These are phyloP conservation scores for Myotis myotis DNA, from an alignment of 2,797 vertebrate genomes.

Conservation along the genomic window DNA sequence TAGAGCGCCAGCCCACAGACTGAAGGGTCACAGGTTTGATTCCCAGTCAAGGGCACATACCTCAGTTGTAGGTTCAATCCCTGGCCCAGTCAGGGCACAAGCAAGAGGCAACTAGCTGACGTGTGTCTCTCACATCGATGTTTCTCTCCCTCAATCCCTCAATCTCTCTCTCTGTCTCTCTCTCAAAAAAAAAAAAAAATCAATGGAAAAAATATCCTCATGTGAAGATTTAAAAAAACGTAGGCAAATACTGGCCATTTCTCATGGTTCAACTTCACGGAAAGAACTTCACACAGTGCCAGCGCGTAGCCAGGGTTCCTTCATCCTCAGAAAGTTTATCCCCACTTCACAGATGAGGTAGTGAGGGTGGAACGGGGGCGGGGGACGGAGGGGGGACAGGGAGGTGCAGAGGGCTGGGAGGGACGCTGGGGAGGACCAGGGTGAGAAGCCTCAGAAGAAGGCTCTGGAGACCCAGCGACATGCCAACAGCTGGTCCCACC, in stretches of 20 bases:
- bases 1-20: too few relatives aligned
- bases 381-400: too few relatives aligned
- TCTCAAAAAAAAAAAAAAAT: too few relatives aligned
- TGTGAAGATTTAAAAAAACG: not conserved
- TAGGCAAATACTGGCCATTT: not conserved
- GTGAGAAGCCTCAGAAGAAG: not conserved
- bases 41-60: too few relatives aligned
- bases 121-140: too few relatives aligned
- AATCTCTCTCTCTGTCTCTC: too few relatives aligned
- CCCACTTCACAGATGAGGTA: not conserved
- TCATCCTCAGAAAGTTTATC: not conserved
- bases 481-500: not conserved
- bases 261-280: accelerated
- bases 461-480: not conserved
- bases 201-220: too few relatives aligned
- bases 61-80: too few relatives aligned
- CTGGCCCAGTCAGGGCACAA: too few relatives aligned
- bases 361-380: not conserved
- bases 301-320: accelerated
- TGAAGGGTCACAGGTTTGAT: too few relatives aligned
- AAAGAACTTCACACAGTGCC: not conserved
- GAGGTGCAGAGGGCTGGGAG: not conserved
- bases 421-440: not conserved
- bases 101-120: too few relatives aligned
- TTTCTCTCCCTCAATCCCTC: too few relatives aligned